Percentiles rank a stretch among this genome's conserved stretches.
phyloP scores from a whole-genome alignment of 2,113 vertebrate species.

The Rutilus rutilus region DNA sequence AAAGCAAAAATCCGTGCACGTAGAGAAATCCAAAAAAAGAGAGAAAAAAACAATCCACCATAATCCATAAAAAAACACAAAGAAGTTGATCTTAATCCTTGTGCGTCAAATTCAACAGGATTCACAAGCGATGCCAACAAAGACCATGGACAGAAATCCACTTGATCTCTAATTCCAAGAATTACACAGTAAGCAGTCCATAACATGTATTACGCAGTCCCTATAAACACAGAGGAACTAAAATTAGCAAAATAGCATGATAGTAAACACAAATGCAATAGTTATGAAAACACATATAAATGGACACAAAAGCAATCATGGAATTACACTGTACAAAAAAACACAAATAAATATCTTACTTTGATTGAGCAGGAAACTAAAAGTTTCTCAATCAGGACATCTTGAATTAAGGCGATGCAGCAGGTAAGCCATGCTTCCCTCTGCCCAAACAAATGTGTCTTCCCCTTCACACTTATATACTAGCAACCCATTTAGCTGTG shows the following conservation, averaged over 20 bases:
- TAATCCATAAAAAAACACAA: background rate
- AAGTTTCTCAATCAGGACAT: background rate
- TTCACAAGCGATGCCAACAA: background rate
- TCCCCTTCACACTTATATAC: background rate
- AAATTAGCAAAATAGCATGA: too few relatives aligned
- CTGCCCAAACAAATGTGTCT: background rate
- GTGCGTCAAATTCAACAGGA: background rate
- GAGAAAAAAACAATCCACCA: too few relatives aligned
- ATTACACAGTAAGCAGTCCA: background rate
- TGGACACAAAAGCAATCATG: too few relatives aligned
- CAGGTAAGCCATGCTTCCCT: too few relatives aligned
- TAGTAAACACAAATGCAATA: too few relatives aligned
- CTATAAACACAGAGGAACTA: too few relatives aligned
- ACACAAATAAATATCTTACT: too few relatives aligned
- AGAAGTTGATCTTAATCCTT: background rate
- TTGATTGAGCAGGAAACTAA: too few relatives aligned
- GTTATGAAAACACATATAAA: too few relatives aligned
- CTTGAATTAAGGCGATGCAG: background rate
- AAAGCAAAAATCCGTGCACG: too few relatives aligned
- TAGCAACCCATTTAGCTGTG: background rate
- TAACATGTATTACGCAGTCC: background rate
- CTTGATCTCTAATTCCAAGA: background rate
- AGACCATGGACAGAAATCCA: background rate
- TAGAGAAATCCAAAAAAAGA: too few relatives aligned
- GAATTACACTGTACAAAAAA: too few relatives aligned